Percentiles rank a stretch among this genome's conserved stretches.
Evolutionary conservation across 2,888 invertebrate species (phyloP).

Genomic region (Pseudoips prasinana): DNA sequence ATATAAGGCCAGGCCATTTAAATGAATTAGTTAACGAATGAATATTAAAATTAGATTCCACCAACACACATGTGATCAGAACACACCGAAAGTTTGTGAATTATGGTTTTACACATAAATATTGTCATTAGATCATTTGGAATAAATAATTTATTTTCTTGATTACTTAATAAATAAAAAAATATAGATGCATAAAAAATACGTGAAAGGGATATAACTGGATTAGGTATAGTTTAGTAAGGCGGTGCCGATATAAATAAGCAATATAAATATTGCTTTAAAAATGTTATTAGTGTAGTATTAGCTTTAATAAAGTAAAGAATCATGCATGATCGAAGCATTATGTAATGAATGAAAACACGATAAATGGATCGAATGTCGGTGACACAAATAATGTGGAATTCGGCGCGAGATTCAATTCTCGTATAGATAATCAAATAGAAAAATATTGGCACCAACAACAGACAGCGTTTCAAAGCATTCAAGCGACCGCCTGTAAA

Average conservation of each 20-base stretch:
- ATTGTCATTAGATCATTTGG: no score
- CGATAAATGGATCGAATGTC: slow-evolving; percentile 9
- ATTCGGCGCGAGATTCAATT: slow-evolving; percentile 24
- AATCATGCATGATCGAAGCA: slow-evolving; percentile 43
- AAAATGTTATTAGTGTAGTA: slow-evolving; percentile 18
- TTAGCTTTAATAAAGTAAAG: slow-evolving; percentile 22
- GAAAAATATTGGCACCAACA: slow-evolving; percentile 31
- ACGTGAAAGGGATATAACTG: slow-evolving; percentile 5
- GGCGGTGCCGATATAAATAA: slow-evolving; percentile 22
- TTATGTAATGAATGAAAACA: slow-evolving; percentile 14
- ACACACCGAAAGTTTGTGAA: no score
- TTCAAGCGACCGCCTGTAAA: slow-evolving; percentile 56
- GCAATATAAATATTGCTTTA: slow-evolving; percentile 24
- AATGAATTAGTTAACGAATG: no score
- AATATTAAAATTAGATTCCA: no score
- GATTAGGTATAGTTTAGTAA: slow-evolving; percentile 12
- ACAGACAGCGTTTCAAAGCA: slow-evolving; percentile 54
- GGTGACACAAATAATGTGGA: slow-evolving; percentile 12
- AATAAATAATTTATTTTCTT: no score
- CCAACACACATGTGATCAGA: no score
- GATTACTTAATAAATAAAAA: no score
- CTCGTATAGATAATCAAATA: slow-evolving; percentile 22
- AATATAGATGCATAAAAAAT: slow-evolving; percentile 7
- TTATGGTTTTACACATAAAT: no score
- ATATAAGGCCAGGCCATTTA: no score